Evolutionary conservation across 2,888 invertebrate genomes (phyloP), one percentile per base, ranked within the genome.

Genomic region (Cryptocephalus moraei): DNA sequence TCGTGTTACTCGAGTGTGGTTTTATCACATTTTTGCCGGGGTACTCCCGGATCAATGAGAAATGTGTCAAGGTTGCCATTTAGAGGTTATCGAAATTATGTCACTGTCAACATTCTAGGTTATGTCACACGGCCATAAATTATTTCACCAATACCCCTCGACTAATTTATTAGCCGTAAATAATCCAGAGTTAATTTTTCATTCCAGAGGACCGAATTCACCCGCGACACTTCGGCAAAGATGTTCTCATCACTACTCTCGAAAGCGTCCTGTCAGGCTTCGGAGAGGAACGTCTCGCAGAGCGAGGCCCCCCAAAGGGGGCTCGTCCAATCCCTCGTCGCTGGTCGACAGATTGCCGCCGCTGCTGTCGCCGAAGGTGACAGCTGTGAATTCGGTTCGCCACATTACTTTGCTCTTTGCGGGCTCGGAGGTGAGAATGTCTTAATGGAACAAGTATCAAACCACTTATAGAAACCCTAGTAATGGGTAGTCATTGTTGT

Each of bases 341-440:
- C 67, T 41, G 66, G 67, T 33, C 59, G 71, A 49, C 62, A 62
- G 34, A 71, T 71, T 36, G 70, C 70, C 3, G 58, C 56, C 9
- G 57, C 60, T n/a, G 55, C 58, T 8, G 45, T 62, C 9, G 57
- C 52, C 10, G 59, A 59, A 49, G 66, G 66, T 34, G 62, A 66
- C 54, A 66, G 66, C 47, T 91, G 91, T 70, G 93, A 91, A 71
- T 95, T 92, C 74, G 97, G 91, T 43, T 92, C 93, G 0, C 70
- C 76, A 52, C 86, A 93, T 62, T 97, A 91, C 72, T 99, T 91
- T 73, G 80, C 84, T 39, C 78, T 94, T 40, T 97, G 97, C 73
- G 96, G 94, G 44, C 75, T 96, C 59, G 96, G 96, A 55, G 97
- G 86, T 57, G 74, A 48, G 50, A 13, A 36, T 33, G 2, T 44